A percentile compares a stretch with the other conserved stretches of the same genome.
phyloP scores from a whole-genome alignment of 2,113 vertebrate species.

The Notarius lentiginosus region DNA sequence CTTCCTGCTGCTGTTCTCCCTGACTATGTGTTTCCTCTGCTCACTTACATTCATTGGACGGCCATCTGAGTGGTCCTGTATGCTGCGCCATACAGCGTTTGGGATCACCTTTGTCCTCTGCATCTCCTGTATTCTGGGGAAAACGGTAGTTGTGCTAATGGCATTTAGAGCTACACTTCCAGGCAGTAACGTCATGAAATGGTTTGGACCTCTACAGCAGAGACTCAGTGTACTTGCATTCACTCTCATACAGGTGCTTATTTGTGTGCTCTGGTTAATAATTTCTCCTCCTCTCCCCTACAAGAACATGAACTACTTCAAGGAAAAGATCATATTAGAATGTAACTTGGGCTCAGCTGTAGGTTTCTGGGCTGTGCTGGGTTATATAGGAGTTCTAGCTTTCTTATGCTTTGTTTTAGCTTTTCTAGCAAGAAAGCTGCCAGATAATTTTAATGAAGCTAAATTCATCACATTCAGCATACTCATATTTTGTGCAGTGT shows the following conservation, averaged over 20 bases:
- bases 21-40: constrained; percentile 14
- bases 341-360: constrained; percentile 50
- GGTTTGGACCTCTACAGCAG: constrained; percentile 1
- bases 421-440: constrained; percentile 57
- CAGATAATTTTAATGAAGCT: constrained; percentile 76
- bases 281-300: neutral
- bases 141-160: neutral
- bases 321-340: constrained; percentile 14
- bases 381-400: constrained; percentile 46
- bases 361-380: constrained; percentile 1
- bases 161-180: neutral
- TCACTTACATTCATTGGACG: constrained; percentile 51
- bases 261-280: neutral
- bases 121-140: neutral
- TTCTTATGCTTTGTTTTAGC: constrained; percentile 70
- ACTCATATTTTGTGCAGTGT: constrained; percentile 72
- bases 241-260: neutral
- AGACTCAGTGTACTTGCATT: neutral
- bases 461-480: constrained; percentile 78
- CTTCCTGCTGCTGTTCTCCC: constrained; percentile 61
- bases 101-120: constrained; percentile 14
- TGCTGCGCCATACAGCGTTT: constrained; percentile 42
- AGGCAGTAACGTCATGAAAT: constrained; percentile 1
- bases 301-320: neutral
- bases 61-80: constrained; percentile 70